Evolutionary conservation across 30 jellyfish, hydroid and myxozoan species (phyloP), one percentile per base, ranked within the genome.

Genomic region (Hydractinia echinata): DNA sequence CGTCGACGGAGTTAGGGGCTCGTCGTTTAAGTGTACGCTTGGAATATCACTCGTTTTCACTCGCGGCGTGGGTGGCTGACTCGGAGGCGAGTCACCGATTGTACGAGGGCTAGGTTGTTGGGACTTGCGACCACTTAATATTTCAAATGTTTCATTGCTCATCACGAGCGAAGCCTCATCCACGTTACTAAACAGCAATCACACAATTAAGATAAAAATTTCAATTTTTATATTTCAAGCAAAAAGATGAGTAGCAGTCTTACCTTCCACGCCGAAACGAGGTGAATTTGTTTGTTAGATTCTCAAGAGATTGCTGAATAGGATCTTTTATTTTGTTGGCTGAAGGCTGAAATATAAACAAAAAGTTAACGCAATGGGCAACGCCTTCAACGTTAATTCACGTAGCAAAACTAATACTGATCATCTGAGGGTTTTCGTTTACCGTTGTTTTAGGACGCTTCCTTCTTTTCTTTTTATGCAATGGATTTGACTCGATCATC

Each of bases 401-500:
- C 30, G 1, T 9, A 72, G 44, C 81, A 20, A 19, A 19, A 16
- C n/a, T 15, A 20, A 15, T 10, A 15, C 79, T 11, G 76, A 10
- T 73, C 83, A 16, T 73, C 2, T 30, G 2, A 30, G 44, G 44
- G 44, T 30, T 30, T 30, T 30, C 44, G 44, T 30, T 30, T 79
- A 78, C 79, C 54, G 89, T 73, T 18, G 64, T 52, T 67, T 82
- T 88, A 30, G 81, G 79, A 80, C 74, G 89, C 58, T 80, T 66
- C 55, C 86, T 84, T 60, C 84, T 84, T 73, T 87, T 87, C 84
- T 92, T 87, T 79, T 92, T 92, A 60, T 92, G 98, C 79, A 92
- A 84, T 14, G 98, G 98, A 20, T 84, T 87, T 58, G 98, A 82
- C 76, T 92, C 98, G 58, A 87, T 92, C 4, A 92, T 92, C 95